Conservation (phyloP, 2,888 invertebrate species). For the Cephonodes hylas region DNA sequence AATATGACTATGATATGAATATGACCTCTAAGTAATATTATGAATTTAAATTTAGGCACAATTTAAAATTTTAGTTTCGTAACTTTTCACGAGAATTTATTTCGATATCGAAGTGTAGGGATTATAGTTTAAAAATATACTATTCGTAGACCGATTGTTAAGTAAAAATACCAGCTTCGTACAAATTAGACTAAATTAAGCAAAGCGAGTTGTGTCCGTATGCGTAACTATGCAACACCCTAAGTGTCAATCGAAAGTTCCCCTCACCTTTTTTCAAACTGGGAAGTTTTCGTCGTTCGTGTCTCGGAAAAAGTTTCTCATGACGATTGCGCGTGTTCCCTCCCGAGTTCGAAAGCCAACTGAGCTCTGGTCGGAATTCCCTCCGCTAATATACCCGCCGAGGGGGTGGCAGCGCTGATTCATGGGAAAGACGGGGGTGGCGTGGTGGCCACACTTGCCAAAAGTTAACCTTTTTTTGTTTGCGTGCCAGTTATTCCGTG, state of each 20-base stretch:
- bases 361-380: slow-evolving; percentile 48
- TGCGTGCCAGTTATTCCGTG: not conserved
- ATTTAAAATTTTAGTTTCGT: too few relatives aligned
- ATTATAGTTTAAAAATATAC: too few relatives aligned
- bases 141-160: too few relatives aligned
- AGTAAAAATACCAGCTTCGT: too few relatives aligned
- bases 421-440: slow-evolving; percentile 28
- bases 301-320: slow-evolving; percentile 70
- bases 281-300: slow-evolving; percentile 53
- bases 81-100: too few relatives aligned
- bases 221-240: too few relatives aligned
- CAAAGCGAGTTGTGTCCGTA: not conserved
- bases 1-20: too few relatives aligned
- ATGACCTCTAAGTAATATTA: too few relatives aligned
- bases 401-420: slow-evolving; percentile 38
- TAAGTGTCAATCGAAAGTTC: not conserved
- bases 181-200: not conserved
- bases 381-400: slow-evolving; percentile 54
- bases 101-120: too few relatives aligned
- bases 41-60: too few relatives aligned
- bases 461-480: slow-evolving; percentile 9
- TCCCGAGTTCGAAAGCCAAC: slow-evolving; percentile 31
- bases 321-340: slow-evolving; percentile 34
- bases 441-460: slow-evolving; percentile 14
- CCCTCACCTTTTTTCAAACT: slow-evolving; percentile 53